Evolutionary conservation across 2,113 vertebrate genomes (phyloP), one percentile per base, ranked within the genome.

Genomic region (Anarhynchus alexandrinus): DNA sequence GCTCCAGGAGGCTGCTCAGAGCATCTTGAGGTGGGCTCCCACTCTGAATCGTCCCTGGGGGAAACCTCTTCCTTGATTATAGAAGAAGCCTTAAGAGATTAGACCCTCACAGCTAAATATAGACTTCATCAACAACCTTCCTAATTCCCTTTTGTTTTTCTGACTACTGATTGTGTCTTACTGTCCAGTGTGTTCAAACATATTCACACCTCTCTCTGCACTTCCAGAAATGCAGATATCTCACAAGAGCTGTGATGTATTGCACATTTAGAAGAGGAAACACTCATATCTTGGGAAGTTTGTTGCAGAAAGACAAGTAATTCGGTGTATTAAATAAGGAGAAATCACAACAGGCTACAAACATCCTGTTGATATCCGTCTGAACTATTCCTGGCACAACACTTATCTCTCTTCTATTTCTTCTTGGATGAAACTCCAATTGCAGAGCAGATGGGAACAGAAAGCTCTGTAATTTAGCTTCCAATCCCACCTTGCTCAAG

Each of bases 381-480:
- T 71, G 80, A 86, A 57, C 40, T 70, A 9, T 65, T 84, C 29
- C 27, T 76, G 43, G 27, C 21, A 69, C 0, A 0, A 58, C 0
- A 5, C 2, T 93, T 88, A 10, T 72, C 43, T 78, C 45, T 23
- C 6, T 92, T 80, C 16, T 86, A 15, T 71, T 88, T 77, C 32
- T 88, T 88, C 55, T 74, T 47, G 69, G 67, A 59, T 36, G 15
- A 71, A 40, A 74, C 15, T 52, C 43, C 64, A 90, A 2, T 51
- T 82, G 52, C 38, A 88, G 76, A 78, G 22, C 23, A 90, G 55
- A 90, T 52, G 43, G 34, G 47, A 86, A 43, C 30, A 88, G 59
- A 94, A 77, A 92, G 21, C 14, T 86, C 80, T 78, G 29, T 67
- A 81, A 83, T 95, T 88, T 74, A 74, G 40, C 47, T 74, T 15